Evolutionary conservation across 2,888 invertebrate species (phyloP), one percentile per base, ranked within the genome.

Genomic region (Acrobasis suavella): DNA sequence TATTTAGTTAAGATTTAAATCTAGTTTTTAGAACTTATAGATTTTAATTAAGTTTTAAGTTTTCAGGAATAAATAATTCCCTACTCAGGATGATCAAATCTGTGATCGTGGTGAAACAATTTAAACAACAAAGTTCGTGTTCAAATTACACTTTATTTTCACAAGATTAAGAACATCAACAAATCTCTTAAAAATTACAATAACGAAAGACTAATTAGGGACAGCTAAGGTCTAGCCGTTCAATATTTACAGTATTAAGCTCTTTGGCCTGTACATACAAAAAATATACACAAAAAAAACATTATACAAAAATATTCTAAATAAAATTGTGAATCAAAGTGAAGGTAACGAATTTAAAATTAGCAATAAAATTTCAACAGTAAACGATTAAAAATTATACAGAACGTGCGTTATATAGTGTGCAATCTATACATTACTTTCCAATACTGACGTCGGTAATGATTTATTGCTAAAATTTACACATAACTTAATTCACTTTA

Each of bases 161-260:
- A 91, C 90, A 88, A 91, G 90, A 89, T 87, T 78, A 83, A 90
- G 92, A 92, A 92, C 91, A 92, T 92, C 91, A 92, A 92, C 92
- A 92, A 91, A 91, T 91, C 76, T 86, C 90, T 90, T 92, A 89
- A 83, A 83, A 89, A 92, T 87, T 89, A 91, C 89, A 85, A 85
- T 85, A 92, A 91, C 91, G 91, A 88, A 91, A 87, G 73, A 84
- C 83, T 87, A 84, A 73, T 74, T 73, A 73, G 76, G 69, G 71
- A 74, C 88, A 86, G 84, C 88, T 80, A 77, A 72, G 71, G 74
- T 76, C 72, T 73, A 85, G 87, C 89, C 69, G 73, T 72, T 72
- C 74, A 76, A 75, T 90, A 91, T 91, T 86, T 91, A 91, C 90
- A 91, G 66, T 70, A 54, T 74, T 85, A 89, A 92, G 91, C 91